These are phyloP conservation scores for Labia minor DNA, from an alignment of 2,888 invertebrate genomes.

Conservation along the genomic window DNA sequence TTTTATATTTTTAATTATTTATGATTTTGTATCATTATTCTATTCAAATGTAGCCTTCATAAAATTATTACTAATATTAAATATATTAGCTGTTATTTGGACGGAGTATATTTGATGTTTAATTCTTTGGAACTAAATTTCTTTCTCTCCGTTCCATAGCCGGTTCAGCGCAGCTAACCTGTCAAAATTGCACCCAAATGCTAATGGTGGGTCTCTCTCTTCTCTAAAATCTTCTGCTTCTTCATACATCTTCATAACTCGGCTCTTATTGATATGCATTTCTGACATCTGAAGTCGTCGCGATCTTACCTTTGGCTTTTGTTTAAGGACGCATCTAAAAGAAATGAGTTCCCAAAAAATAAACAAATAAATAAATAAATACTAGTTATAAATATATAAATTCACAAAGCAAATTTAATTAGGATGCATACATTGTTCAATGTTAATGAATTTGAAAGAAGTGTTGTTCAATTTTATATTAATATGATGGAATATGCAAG, in stretches of 20 bases:
- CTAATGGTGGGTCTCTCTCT: slow-evolving; percentile 23
- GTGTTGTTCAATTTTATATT: too few relatives aligned
- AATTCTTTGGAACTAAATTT: slow-evolving; percentile 19
- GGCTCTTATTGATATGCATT: neutral
- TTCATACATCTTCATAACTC: neutral
- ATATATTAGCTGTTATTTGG: too few relatives aligned
- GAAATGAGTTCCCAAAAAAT: neutral
- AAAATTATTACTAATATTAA: neutral
- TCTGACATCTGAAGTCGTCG: neutral
- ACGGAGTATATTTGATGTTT: neutral
- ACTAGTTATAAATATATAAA: neutral
- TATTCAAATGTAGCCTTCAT: neutral
- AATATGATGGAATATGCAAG: too few relatives aligned
- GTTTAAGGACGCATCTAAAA: neutral
- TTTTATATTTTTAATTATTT: too few relatives aligned
- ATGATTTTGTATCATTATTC: too few relatives aligned
- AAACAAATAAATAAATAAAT: too few relatives aligned
- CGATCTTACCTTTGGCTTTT: neutral
- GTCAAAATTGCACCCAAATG: slow-evolving; percentile 17
- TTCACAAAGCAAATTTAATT: neutral
- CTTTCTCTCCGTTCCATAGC: slow-evolving; percentile 24
- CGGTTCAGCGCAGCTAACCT: slow-evolving; percentile 28
- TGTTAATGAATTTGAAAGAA: too few relatives aligned
- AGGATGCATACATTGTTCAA: neutral
- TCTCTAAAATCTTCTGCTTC: slow-evolving; percentile 18